Percentiles rank a stretch among this genome's conserved stretches.
Conservation (phyloP, 2,113 vertebrate genomes). For the Heptranchias perlo region DNA sequence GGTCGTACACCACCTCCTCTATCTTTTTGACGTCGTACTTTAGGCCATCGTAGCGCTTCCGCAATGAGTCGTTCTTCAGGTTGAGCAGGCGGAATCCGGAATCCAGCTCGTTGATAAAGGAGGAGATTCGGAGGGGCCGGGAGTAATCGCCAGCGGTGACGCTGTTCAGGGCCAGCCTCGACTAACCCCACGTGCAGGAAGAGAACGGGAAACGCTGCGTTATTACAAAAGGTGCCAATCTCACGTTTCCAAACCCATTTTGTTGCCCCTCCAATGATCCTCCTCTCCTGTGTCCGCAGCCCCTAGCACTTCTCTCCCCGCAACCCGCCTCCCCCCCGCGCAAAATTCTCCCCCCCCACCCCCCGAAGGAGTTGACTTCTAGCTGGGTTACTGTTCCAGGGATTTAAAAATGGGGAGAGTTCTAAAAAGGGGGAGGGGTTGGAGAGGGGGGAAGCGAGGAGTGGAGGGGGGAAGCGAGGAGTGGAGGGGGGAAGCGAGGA, state of each 20-base stretch:
- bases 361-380: neutral
- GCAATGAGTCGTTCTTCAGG: slow-evolving; percentile 91
- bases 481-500: neutral
- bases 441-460: neutral
- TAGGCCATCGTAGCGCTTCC: slow-evolving; percentile 94
- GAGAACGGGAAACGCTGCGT: neutral
- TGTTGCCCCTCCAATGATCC: neutral
- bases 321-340: neutral
- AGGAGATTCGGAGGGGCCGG: slow-evolving; percentile 86
- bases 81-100: slow-evolving; percentile 95
- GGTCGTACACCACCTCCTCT: slow-evolving; percentile 93
- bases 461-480: neutral
- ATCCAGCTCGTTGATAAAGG: slow-evolving; percentile 95
- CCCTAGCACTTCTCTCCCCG: neutral
- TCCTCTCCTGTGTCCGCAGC: neutral
- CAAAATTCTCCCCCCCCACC: neutral
- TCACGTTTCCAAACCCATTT: neutral
- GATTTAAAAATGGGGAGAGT: no score
- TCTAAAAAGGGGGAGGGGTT: no score
- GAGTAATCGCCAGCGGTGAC: slow-evolving; percentile 90
- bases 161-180: slow-evolving; percentile 90
- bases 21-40: slow-evolving; percentile 99
- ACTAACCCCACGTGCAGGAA: slow-evolving; percentile 52
- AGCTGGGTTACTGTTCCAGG: no score
- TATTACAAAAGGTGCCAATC: neutral